Evolutionary conservation across 2,113 vertebrate genomes (phyloP).

Genomic region (Centrocercus urophasianus): DNA sequence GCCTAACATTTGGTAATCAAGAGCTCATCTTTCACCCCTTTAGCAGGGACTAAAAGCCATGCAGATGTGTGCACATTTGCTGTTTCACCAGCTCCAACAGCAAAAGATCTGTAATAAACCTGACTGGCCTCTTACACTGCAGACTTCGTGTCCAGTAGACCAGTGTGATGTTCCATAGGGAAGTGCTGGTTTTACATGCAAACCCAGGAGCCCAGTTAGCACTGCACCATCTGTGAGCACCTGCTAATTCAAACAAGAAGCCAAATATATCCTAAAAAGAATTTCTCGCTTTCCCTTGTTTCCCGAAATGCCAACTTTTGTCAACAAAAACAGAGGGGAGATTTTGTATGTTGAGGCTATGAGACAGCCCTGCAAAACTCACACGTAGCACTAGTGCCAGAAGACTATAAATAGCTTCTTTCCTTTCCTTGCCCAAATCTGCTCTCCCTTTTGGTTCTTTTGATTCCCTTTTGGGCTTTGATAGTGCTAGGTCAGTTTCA

Average conservation of each 20-base stretch:
- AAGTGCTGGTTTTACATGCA: not conserved
- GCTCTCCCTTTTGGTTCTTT: not conserved
- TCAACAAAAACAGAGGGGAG: not conserved
- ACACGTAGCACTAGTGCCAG: not conserved
- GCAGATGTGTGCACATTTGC: not conserved
- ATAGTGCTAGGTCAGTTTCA: not conserved
- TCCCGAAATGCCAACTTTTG: not conserved
- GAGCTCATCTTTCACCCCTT: not conserved
- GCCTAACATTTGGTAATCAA: not conserved
- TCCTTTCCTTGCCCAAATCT: not conserved
- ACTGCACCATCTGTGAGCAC: rapidly evolving
- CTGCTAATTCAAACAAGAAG: not conserved
- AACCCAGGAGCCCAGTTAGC: not conserved
- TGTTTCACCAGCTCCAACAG: not conserved
- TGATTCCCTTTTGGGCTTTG: not conserved
- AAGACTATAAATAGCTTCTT: not conserved
- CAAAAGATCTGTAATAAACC: not conserved
- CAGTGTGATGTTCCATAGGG: not conserved
- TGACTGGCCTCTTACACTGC: not conserved
- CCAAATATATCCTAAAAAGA: not conserved
- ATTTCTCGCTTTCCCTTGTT: not conserved
- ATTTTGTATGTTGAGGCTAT: not conserved
- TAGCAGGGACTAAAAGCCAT: not conserved
- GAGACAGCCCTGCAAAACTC: not conserved
- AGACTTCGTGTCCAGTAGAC: not conserved